phyloP scores from a whole-genome alignment of 2,888 invertebrate genomes.

The Acanthopleura granulata region DNA sequence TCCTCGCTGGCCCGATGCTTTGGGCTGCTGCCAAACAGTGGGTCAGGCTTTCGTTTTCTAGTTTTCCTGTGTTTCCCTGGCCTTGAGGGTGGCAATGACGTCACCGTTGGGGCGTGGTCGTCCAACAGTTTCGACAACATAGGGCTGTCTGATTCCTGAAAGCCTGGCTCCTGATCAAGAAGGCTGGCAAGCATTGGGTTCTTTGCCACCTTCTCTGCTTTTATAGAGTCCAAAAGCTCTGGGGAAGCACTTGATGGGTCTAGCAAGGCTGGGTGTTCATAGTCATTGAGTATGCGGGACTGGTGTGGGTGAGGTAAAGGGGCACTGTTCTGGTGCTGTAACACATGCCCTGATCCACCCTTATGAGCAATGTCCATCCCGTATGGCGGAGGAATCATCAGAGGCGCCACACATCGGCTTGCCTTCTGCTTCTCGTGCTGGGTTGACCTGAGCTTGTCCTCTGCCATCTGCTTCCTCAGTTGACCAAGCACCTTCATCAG shows the following conservation, averaged over 20 bases:
- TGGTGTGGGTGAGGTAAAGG: not conserved
- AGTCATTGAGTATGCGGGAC: not conserved
- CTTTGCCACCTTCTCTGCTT: slow-evolving; percentile 41
- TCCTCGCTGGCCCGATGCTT: slow-evolving; percentile 62
- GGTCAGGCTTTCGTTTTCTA: slow-evolving; percentile 56
- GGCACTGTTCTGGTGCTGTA: slow-evolving; percentile 14
- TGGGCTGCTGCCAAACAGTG: slow-evolving; percentile 61
- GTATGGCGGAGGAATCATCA: not conserved
- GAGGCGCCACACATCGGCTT: not conserved
- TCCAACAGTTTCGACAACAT: slow-evolving; percentile 63
- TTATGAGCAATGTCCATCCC: not conserved
- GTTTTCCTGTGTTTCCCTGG: slow-evolving; percentile 30
- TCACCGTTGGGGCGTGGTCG: slow-evolving; percentile 40
- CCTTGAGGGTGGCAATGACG: slow-evolving; percentile 21
- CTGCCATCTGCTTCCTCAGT: slow-evolving; percentile 45
- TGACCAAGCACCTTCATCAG: slow-evolving; percentile 74
- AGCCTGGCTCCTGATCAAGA: slow-evolving; percentile 57
- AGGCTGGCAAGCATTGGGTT: slow-evolving; percentile 64
- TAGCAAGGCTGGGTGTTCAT: slow-evolving; percentile 19
- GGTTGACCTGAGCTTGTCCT: slow-evolving; percentile 19
- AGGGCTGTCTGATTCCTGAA: slow-evolving; percentile 46
- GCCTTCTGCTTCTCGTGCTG: not conserved
- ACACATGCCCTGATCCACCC: not conserved
- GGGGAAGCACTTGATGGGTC: slow-evolving; percentile 22
- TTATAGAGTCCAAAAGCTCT: slow-evolving; percentile 21